phyloP scores from a whole-genome alignment of 2,797 vertebrate genomes.

The Psittacula derbiana region DNA sequence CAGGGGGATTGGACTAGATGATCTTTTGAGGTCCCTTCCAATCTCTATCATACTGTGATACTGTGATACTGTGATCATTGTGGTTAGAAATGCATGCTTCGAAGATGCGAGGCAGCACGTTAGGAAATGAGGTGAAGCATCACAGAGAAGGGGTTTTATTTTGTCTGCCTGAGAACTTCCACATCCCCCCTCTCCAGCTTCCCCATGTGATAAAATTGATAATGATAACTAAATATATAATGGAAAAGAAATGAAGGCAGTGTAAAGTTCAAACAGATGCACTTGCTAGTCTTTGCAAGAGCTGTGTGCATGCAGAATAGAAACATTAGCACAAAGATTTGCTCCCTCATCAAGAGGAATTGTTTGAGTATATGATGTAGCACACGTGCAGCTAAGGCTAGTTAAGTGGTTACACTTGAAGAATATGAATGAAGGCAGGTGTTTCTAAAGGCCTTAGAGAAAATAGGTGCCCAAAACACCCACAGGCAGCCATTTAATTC shows the following conservation, averaged over 20 bases:
- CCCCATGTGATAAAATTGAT: background rate
- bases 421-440: conserved; percentile 19
- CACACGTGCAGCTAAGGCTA: background rate
- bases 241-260: background rate
- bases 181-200: background rate
- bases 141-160: background rate
- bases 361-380: background rate
- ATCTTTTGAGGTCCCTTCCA: no score
- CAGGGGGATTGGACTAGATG: no score
- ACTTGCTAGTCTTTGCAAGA: background rate
- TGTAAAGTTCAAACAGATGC: background rate
- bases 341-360: conserved; percentile 22
- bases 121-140: background rate
- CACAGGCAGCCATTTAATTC: background rate
- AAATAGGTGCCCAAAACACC: conserved; percentile 29
- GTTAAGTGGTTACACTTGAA: background rate
- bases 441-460: background rate
- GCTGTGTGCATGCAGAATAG: background rate
- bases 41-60: no score
- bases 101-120: background rate
- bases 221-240: background rate
- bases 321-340: background rate
- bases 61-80: no score
- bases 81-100: background rate
- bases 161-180: background rate